phyloP scores from a whole-genome alignment of 2,888 invertebrate species.

The Chrysina gloriosa region DNA sequence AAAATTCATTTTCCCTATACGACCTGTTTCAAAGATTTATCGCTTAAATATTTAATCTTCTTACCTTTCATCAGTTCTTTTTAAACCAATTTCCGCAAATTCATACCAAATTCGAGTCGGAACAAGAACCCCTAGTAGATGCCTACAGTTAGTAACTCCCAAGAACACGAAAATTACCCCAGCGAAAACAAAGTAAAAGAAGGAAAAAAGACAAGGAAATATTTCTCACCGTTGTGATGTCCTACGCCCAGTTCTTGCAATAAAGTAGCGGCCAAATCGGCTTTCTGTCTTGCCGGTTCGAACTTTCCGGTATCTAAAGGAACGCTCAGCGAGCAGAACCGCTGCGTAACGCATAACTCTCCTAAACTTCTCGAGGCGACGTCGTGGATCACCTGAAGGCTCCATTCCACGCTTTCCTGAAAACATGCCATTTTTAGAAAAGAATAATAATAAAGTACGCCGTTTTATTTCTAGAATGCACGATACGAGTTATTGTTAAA shows the following conservation, averaged over 20 bases:
- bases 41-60: not conserved
- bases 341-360: slow-evolving; percentile 77
- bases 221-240: slow-evolving; percentile 70
- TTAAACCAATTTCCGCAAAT: not conserved
- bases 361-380: slow-evolving; percentile 79
- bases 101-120: not conserved
- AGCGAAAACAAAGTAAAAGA: not conserved
- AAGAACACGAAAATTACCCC: not conserved
- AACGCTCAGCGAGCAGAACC: slow-evolving; percentile 76
- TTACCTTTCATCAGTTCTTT: not conserved
- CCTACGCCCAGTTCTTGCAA: slow-evolving; percentile 78
- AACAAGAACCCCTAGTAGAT: not conserved
- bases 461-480: not conserved
- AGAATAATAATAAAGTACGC: slow-evolving; percentile 1
- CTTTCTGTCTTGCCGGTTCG: slow-evolving; percentile 81
- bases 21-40: no score
- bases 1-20: no score
- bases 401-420: slow-evolving; percentile 61
- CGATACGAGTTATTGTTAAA: not conserved
- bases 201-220: not conserved
- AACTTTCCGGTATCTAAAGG: slow-evolving; percentile 78
- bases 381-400: slow-evolving; percentile 78
- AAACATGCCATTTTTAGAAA: slow-evolving; percentile 13
- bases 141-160: not conserved
- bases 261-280: slow-evolving; percentile 81